Evolutionary conservation across 1,140 invertebrate genomes (phyloP).

Genomic region (Sinonovacula constricta): DNA sequence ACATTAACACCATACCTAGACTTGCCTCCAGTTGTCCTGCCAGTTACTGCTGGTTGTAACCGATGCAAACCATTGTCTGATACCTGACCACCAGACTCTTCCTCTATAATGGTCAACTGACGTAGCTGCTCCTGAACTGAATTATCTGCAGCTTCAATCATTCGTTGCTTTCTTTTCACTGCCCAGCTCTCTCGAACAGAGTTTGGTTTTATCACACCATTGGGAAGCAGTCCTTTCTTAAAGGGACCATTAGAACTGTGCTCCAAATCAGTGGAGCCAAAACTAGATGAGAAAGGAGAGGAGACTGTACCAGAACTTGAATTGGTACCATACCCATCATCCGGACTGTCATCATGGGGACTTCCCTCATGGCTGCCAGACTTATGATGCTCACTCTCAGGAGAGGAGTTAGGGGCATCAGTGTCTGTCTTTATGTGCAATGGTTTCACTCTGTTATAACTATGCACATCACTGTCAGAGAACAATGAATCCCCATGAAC

Average conservation of each 20-base stretch:
- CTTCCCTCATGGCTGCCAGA: conserved; percentile 20
- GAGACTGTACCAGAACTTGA: conserved; percentile 64
- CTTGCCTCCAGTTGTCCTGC: background rate
- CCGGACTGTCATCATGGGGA: conserved; percentile 54
- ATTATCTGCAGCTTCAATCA: conserved; percentile 60
- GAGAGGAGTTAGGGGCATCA: background rate
- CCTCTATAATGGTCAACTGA: conserved; percentile 65
- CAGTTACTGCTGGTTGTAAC: background rate
- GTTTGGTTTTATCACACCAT: conserved; percentile 55
- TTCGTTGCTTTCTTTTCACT: conserved; percentile 57
- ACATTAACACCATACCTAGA: background rate
- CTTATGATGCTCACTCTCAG: conserved; percentile 34
- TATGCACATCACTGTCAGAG: background rate
- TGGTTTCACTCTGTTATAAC: conserved; percentile 25
- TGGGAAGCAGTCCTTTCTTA: conserved; percentile 42
- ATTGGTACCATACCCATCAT: conserved; percentile 69
- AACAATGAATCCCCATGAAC: background rate
- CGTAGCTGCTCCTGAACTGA: conserved; percentile 62
- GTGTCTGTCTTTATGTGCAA: conserved; percentile 27
- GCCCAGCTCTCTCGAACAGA: conserved; percentile 58
- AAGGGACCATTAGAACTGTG: conserved; percentile 22
- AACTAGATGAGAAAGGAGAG: conserved; percentile 66
- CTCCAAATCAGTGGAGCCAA: conserved; percentile 42
- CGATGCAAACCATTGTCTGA: background rate
- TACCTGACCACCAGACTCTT: conserved; percentile 47